These are phyloP conservation scores for Danio choprae DNA, from an alignment of 2,797 vertebrate genomes.

Conservation along the genomic window DNA sequence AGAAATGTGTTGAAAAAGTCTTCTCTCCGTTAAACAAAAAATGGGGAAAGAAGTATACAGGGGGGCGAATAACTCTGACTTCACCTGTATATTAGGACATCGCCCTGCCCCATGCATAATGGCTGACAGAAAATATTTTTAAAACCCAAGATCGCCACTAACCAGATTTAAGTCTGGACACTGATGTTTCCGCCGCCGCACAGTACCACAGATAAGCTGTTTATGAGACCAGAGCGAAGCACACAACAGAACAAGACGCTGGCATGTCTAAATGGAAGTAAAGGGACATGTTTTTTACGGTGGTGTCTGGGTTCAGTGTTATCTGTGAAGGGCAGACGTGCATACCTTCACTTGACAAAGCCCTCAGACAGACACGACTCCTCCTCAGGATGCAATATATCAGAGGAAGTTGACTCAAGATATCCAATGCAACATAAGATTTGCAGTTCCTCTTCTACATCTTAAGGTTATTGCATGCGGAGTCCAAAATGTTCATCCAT, in stretches of 20 bases:
- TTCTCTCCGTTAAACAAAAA: too few species aligned
- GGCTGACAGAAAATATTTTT: too few species aligned
- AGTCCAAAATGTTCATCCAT: too few species aligned
- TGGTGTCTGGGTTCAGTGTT: not conserved
- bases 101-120: too few species aligned
- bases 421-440: not conserved
- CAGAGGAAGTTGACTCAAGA: not conserved
- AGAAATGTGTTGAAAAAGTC: too few species aligned
- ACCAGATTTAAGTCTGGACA: not conserved
- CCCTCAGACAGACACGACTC: not conserved
- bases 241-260: conserved; percentile 2
- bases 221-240: not conserved
- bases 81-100: too few species aligned
- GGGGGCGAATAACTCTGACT: too few species aligned
- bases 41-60: too few species aligned
- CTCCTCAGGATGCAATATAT: not conserved
- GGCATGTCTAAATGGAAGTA: conserved; percentile 17
- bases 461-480: too few species aligned
- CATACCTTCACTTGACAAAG: not conserved
- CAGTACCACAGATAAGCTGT: not conserved
- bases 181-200: too few species aligned
- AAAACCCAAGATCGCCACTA: too few species aligned
- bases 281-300: not conserved
- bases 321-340: not conserved
- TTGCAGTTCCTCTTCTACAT: not conserved